Percentiles rank a stretch among this genome's conserved stretches.
phyloP scores from a whole-genome alignment of 2,797 vertebrate genomes.

The Spondyliosoma cantharus region DNA sequence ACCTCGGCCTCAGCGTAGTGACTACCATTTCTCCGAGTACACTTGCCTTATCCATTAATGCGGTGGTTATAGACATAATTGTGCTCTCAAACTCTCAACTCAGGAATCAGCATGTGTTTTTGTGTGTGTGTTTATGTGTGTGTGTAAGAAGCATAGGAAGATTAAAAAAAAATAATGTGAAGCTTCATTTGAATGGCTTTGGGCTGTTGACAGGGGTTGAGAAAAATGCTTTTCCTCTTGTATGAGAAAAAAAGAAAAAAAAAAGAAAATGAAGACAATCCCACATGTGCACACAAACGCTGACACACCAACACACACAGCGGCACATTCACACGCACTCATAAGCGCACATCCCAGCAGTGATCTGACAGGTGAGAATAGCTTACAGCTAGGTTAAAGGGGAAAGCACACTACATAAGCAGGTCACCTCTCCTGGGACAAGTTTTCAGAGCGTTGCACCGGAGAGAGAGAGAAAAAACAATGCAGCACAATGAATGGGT shows the following conservation, averaged over 20 bases:
- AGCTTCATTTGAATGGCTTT: conserved; percentile 65
- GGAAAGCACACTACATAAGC: conserved; percentile 75
- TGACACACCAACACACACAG: not conserved
- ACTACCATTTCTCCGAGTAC: conserved; percentile 32
- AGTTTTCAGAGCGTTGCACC: conserved; percentile 57
- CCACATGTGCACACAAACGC: not conserved
- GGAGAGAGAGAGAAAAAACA: conserved; percentile 40
- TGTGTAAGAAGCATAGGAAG: conserved; percentile 22
- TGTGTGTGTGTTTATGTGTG: not conserved
- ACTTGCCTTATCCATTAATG: conserved; percentile 27
- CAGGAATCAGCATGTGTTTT: not conserved
- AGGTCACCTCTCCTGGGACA: conserved; percentile 80
- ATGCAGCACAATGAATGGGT: conserved; percentile 25
- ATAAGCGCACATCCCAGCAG: conserved; percentile 40
- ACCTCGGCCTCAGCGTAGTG: conserved; percentile 14
- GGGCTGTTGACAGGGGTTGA: conserved; percentile 59
- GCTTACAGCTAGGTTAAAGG: conserved; percentile 76
- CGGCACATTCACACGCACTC: conserved; percentile 7
- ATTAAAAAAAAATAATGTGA: conserved; percentile 30
- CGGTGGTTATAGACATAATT: conserved; percentile 18
- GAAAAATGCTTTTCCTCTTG: conserved; percentile 49
- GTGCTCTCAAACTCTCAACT: conserved; percentile 5
- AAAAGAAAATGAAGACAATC: not conserved
- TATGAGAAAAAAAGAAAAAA: conserved; percentile 25
- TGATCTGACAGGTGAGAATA: conserved; percentile 79